Evolutionary conservation across 2,113 vertebrate species (phyloP), one percentile per base, ranked within the genome.

Genomic region (Arenaria interpres): DNA sequence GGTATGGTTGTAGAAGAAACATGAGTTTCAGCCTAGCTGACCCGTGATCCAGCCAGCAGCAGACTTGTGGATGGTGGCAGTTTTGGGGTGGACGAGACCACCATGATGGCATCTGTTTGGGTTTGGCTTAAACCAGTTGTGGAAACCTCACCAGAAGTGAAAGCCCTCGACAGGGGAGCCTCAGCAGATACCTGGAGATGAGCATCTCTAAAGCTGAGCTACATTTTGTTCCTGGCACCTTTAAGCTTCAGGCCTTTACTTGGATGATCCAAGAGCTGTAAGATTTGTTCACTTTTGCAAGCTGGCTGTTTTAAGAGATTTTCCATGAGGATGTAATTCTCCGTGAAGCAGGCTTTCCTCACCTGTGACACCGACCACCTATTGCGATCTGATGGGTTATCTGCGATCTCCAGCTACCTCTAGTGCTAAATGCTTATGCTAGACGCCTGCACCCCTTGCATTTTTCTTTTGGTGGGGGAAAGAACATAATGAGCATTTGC

Each of bases 401-500:
- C 69, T 93, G 53, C 85, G 78, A 83, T 92, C 93, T 92, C 75
- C 86, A 88, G 88, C 91, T 93, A 3, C 79, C 96, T 91, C 78
- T 93, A 93, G 94, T 91, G 93, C 87, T 85, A 94, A 73, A 43
- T 41, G 17, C 37, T 20, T 69, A 18, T 23, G 78, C n/a, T 67
- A 32, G 89, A n/a, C 1, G 2, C 45, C 72, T 90, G 32, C 7
- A 85, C 32, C 20, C 45, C 57, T 78, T 63, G 17, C 24, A 1
- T 48, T 88, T 89, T 82, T 62, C 19, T 68, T 81, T 78, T 93
- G 22, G 3, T 41, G 32, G 20, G 43, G 10, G 6, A 53, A 48
- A 21, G 19, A 22, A 9, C 28, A 14, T 25, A 50, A 43, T n/a
- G 39, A 60, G 43, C 9, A 2, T 88, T 88, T 93, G 8, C 88